Base-by-base conservation (phyloP, 2,113 vertebrate genomes). In the Ibidorhyncha struthersii region DNA sequence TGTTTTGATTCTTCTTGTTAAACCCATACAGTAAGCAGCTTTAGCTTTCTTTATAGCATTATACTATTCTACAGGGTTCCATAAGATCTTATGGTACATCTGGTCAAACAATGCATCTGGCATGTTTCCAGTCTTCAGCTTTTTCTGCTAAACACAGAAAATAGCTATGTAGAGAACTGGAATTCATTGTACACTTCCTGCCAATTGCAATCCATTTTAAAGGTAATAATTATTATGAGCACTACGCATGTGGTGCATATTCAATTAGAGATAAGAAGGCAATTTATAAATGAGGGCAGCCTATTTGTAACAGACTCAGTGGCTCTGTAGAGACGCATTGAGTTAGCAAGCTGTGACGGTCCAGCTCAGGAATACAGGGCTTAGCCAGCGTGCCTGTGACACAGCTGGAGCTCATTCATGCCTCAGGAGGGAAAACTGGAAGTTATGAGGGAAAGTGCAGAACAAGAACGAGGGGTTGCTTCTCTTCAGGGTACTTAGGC, bases 101-200 rank as follows among this genome's bases (percentile, higher is more conserved):
- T 97, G 88, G 89, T 81, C 93, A 96, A 76, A 97, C 93, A 97
- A 96, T 96, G 55, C 67, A 79, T 55, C 52, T 97, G 88, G 95
- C 78, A 62, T 0, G 3, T 49, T 78, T 66, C 94, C 95, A 96
- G 1, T 49, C 70, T 72, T 69, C 36, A 62, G n/a, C 67, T 59
- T 66, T 93, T 94, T 55, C 74, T 96, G 55, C 69, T 94, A 93
- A 96, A 88, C 74, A 50, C 34, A 74, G 71, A 96, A 96, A 97
- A 93, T 77, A 89, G 89, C 86, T 79, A 36, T 79, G 43, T 30
- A 40, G 61, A 77, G 85, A 82, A 47, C 61, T 66, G 59, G 45
- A 63, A 66, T 92, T 76, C 71, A 34, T 90, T 86, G 86, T 71
- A 47, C 34, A 8, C 66, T 79, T 97, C 74, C 83, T 86, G 90